phyloP scores from a whole-genome alignment of 2,888 invertebrate genomes.

The Clitarchus hookeri region DNA sequence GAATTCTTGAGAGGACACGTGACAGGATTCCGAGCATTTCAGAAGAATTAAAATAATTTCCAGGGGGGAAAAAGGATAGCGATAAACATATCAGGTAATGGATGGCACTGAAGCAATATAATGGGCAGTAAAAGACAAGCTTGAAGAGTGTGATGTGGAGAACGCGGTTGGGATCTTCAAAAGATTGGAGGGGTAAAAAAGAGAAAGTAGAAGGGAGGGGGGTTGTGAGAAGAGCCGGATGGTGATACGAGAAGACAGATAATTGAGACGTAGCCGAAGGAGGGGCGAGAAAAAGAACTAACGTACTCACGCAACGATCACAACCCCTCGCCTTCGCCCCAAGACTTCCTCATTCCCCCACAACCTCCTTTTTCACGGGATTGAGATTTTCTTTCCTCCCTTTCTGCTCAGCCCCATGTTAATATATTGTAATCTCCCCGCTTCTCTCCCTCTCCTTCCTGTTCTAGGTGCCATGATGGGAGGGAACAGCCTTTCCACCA shows the following conservation, averaged over 20 bases:
- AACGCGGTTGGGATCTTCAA: background rate
- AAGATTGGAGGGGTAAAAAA: background rate
- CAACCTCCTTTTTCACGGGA: background rate
- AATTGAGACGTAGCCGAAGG: conserved; percentile 15
- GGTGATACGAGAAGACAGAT: conserved; percentile 15
- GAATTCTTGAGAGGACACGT: too few species aligned
- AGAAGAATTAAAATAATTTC: background rate
- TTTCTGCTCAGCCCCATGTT: background rate
- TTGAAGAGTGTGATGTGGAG: background rate
- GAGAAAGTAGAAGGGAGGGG: background rate
- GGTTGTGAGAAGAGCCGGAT: background rate
- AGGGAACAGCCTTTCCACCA: background rate
- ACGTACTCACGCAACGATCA: background rate
- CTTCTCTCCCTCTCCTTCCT: background rate
- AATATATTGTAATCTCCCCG: conserved; percentile 24
- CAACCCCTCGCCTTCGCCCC: background rate
- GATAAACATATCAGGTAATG: conserved; percentile 8
- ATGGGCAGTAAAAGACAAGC: background rate
- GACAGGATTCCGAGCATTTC: background rate
- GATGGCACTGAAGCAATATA: background rate
- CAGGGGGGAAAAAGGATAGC: background rate
- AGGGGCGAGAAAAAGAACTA: background rate
- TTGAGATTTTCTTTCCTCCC: conserved; percentile 24
- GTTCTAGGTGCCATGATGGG: conserved; percentile 3
- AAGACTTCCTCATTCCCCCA: background rate